phyloP scores from a whole-genome alignment of 2,888 invertebrate genomes.

The Apodemia zela region DNA sequence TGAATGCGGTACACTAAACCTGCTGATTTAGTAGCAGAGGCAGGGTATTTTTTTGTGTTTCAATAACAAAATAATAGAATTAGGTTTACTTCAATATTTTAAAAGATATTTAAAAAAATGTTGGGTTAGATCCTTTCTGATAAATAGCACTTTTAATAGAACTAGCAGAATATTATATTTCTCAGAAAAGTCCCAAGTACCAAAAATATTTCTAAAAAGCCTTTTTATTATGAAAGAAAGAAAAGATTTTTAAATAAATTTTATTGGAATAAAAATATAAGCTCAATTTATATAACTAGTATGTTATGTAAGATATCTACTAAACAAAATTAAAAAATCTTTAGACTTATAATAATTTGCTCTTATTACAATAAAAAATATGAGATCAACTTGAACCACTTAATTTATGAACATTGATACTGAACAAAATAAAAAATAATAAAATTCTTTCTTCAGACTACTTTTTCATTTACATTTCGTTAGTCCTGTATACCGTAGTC shows the following conservation, averaged over 20 bases:
- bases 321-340: conserved; percentile 7
- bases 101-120: conserved; percentile 5
- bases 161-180: conserved; percentile 17
- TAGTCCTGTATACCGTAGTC: conserved; percentile 3
- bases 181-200: conserved; percentile 15
- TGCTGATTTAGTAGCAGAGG: conserved; percentile 14
- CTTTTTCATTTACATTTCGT: conserved; percentile 10
- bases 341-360: not conserved
- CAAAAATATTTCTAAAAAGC: not conserved
- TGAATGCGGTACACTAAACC: conserved; percentile 6
- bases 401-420: conserved; percentile 14
- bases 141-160: conserved; percentile 16
- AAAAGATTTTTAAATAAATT: conserved; percentile 9
- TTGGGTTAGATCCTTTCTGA: conserved; percentile 18
- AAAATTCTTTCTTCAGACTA: not conserved
- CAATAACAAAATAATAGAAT: conserved; percentile 8
- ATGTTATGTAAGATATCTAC: not conserved
- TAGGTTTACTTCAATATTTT: conserved; percentile 16
- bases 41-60: conserved; percentile 17
- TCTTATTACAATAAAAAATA: conserved; percentile 11
- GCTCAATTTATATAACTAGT: conserved; percentile 3
- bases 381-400: conserved; percentile 15
- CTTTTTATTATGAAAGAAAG: conserved; percentile 11
- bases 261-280: conserved; percentile 1
- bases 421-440: conserved; percentile 6